These are phyloP conservation scores for Blennius ocellaris DNA, from an alignment of 2,113 vertebrate genomes.

Conservation along the genomic window DNA sequence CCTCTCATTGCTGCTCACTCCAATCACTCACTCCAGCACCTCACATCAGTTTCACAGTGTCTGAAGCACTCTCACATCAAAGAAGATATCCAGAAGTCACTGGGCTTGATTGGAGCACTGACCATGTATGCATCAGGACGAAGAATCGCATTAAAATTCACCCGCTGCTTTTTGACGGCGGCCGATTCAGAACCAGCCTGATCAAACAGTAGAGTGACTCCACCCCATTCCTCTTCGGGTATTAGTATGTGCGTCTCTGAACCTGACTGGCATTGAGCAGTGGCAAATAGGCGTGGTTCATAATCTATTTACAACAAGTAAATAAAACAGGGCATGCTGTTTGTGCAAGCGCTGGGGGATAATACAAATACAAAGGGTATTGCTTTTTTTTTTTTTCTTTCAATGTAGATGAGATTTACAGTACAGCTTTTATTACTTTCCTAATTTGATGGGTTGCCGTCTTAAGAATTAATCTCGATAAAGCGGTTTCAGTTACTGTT, in stretches of 20 bases:
- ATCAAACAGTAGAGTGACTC: constrained; percentile 54
- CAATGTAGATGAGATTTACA: too few species aligned
- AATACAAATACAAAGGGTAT: too few species aligned
- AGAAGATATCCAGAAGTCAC: constrained; percentile 1
- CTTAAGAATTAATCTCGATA: too few species aligned
- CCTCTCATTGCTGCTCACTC: not conserved
- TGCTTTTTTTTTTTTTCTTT: too few species aligned
- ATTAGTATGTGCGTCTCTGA: constrained; percentile 16
- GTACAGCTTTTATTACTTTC: too few species aligned
- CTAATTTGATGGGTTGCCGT: too few species aligned
- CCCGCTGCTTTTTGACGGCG: constrained; percentile 37
- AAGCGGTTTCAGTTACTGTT: too few species aligned
- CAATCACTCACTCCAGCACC: constrained; percentile 1
- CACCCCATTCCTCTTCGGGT: constrained; percentile 23
- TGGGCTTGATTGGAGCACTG: constrained; percentile 18
- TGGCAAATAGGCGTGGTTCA: constrained; percentile 1
- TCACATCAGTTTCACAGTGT: not conserved
- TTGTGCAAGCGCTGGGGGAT: too few species aligned
- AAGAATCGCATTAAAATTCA: constrained; percentile 52
- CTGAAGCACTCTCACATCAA: not conserved
- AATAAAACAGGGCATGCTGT: not conserved
- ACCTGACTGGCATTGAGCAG: constrained; percentile 12
- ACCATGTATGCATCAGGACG: constrained; percentile 8
- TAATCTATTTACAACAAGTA: constrained; percentile 8
- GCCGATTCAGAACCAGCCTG: constrained; percentile 58